Evolutionary conservation across 2,797 vertebrate species (phyloP).

Genomic region (Rhynchonycteris naso): DNA sequence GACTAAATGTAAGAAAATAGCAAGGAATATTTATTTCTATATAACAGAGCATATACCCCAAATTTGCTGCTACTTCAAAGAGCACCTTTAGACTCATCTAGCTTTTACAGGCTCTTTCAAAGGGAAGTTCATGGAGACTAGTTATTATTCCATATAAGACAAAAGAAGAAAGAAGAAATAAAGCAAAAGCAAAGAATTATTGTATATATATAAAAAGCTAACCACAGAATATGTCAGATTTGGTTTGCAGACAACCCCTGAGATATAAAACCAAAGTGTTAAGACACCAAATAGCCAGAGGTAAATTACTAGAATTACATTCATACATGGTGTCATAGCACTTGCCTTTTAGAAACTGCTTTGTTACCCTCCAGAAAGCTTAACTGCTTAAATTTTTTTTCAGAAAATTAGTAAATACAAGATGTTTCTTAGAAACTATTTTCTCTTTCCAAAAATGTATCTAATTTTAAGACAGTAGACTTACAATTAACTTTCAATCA

Average conservation of each 20-base stretch:
- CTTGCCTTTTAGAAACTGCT: constrained; percentile 84
- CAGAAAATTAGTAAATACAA: constrained; percentile 73
- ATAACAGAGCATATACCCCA: constrained; percentile 85
- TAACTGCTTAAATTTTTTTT: constrained; percentile 78
- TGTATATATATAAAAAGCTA: constrained; percentile 66
- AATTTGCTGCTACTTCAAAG: constrained; percentile 88
- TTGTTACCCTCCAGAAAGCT: constrained; percentile 79
- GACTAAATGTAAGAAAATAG: constrained; percentile 91
- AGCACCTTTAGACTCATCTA: constrained; percentile 84
- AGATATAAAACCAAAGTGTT: constrained; percentile 87
- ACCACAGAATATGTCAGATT: constrained; percentile 86
- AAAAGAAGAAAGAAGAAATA: constrained; percentile 76
- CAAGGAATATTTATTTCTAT: constrained; percentile 82
- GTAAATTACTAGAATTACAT: constrained; percentile 86
- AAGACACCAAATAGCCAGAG: constrained; percentile 86
- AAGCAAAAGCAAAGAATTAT: constrained; percentile 80
- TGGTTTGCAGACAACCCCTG: constrained; percentile 88
- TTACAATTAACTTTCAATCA: constrained; percentile 52
- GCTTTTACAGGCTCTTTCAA: constrained; percentile 86
- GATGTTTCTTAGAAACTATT: constrained; percentile 75
- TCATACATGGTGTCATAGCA: constrained; percentile 83
- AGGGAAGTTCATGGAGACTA: constrained; percentile 87
- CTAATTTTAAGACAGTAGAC: constrained; percentile 75
- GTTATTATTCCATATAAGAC: constrained; percentile 78
- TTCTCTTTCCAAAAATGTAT: constrained; percentile 75